These are phyloP conservation scores for Neoarius graeffei DNA, from an alignment of 2,113 vertebrate species.

Conservation along the genomic window DNA sequence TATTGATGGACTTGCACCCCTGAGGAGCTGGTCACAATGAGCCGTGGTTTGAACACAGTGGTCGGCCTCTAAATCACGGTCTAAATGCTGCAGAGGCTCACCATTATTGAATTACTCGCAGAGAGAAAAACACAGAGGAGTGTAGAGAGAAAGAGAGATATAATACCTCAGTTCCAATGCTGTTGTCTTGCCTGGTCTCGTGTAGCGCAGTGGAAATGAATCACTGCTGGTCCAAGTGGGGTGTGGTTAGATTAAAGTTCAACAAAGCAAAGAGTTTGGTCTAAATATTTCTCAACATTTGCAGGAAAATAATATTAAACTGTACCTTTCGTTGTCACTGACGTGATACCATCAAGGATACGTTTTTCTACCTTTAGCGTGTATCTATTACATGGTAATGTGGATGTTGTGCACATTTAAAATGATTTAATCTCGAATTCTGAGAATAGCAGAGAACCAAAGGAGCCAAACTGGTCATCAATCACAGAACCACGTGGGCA, in stretches of 20 bases:
- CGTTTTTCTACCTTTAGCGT: background rate
- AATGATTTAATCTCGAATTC: background rate
- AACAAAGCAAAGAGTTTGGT: background rate
- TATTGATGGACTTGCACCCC: conserved; percentile 54
- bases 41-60: conserved; percentile 39
- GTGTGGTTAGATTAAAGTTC: background rate
- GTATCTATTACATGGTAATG: background rate
- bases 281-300: background rate
- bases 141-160: conserved; percentile 9
- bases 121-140: conserved; percentile 1
- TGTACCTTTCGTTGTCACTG: background rate
- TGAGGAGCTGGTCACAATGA: conserved; percentile 45
- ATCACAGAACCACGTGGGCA: background rate
- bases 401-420: background rate
- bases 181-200: conserved; percentile 6
- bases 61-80: conserved; percentile 45
- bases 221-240: background rate
- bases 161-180: conserved; percentile 6
- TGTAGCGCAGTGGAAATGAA: conserved; percentile 10
- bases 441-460: background rate
- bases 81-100: conserved; percentile 47
- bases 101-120: conserved; percentile 43
- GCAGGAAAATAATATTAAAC: background rate
- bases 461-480: background rate
- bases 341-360: background rate